These are phyloP conservation scores for Linepithema humile DNA, from an alignment of 1,140 invertebrate genomes.

Conservation along the genomic window DNA sequence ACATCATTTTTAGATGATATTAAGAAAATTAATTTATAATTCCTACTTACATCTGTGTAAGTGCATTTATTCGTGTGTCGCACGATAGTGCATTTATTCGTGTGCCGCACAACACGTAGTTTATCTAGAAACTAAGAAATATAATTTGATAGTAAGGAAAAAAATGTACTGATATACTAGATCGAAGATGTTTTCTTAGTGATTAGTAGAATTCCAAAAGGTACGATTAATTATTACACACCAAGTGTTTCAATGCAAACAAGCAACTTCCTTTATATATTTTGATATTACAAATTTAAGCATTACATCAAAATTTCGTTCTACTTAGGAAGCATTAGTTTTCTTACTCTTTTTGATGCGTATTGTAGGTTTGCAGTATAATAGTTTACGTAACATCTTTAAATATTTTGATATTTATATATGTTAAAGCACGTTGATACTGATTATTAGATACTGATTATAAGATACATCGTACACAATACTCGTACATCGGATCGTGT, in stretches of 20 bases:
- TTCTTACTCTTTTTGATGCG: neutral
- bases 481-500: neutral
- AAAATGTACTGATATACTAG: neutral
- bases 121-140: neutral
- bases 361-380: neutral
- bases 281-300: slow-evolving; percentile 19
- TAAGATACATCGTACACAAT: neutral
- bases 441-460: neutral
- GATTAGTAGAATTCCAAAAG: neutral
- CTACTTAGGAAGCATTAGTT: neutral
- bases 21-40: slow-evolving; percentile 28
- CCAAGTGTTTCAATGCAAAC: neutral
- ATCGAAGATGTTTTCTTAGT: neutral
- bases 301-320: neutral
- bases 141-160: neutral
- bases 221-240: neutral
- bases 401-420: no score
- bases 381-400: neutral
- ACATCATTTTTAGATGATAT: slow-evolving; percentile 19
- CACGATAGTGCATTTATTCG: no score
- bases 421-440: neutral
- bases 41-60: neutral
- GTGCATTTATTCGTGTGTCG: neutral
- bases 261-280: neutral
- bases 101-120: no score